Conservation (phyloP, 1,140 invertebrate genomes). For the Rhyacophila brunnea region DNA sequence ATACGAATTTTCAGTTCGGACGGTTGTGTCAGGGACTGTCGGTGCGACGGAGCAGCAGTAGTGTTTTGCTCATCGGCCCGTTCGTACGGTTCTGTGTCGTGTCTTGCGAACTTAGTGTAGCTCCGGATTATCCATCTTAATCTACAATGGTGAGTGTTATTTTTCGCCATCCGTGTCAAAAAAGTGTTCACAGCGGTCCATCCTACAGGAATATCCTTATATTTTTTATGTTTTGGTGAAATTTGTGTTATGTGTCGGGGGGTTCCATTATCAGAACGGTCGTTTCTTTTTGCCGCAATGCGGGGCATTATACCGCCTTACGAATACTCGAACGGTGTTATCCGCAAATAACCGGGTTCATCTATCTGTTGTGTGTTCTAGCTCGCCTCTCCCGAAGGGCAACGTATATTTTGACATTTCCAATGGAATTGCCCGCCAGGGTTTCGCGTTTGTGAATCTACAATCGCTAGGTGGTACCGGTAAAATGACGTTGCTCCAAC, state of each 20-base stretch:
- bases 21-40: conserved; percentile 47
- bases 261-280: conserved; percentile 56
- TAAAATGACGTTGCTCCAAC: conserved; percentile 38
- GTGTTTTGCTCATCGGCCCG: conserved; percentile 55
- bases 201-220: conserved; percentile 38
- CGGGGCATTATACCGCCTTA: conserved; percentile 36
- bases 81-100: conserved; percentile 54
- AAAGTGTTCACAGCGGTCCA: conserved; percentile 42
- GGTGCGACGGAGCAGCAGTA: conserved; percentile 57
- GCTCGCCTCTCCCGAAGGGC: conserved; percentile 9
- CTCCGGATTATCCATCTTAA: conserved; percentile 57
- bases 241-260: conserved; percentile 55
- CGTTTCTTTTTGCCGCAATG: conserved; percentile 53
- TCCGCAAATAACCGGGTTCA: conserved; percentile 22
- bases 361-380: conserved; percentile 10
- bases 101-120: conserved; percentile 56
- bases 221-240: conserved; percentile 47
- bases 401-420: conserved; percentile 27
- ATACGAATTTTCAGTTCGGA: conserved; percentile 37
- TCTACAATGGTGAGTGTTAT: conserved; percentile 60
- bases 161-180: conserved; percentile 45
- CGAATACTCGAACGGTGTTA: conserved; percentile 19
- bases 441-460: conserved; percentile 3
- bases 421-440: conserved; percentile 22
- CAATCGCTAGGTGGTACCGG: conserved; percentile 46